Conservation (phyloP, 2,113 vertebrate species). For the Varanus komodoensis region DNA sequence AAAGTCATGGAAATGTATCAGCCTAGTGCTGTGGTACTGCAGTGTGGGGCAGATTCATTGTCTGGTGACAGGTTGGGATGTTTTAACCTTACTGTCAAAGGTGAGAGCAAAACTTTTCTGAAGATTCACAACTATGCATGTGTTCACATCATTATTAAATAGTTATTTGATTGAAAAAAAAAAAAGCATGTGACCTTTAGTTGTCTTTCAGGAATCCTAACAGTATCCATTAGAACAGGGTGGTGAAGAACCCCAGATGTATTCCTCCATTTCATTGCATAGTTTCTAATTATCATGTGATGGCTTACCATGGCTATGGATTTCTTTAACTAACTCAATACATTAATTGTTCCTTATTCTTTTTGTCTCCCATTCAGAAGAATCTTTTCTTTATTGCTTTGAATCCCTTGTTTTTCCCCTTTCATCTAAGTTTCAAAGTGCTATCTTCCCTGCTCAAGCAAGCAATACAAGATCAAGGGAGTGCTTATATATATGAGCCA, state of each 20-base stretch:
- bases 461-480: not conserved
- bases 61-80: slow-evolving; percentile 86
- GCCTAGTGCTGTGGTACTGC: slow-evolving; percentile 85
- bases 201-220: slow-evolving; percentile 7
- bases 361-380: slow-evolving; percentile 45
- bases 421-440: slow-evolving; percentile 16
- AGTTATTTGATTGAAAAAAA: not conserved
- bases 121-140: not conserved
- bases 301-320: slow-evolving; percentile 14
- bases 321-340: slow-evolving; percentile 30
- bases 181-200: not conserved
- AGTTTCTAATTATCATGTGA: slow-evolving; percentile 40
- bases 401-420: not conserved
- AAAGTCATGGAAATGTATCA: slow-evolving; percentile 91
- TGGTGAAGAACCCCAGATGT: not conserved
- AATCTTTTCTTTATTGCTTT: not conserved
- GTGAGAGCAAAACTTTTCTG: slow-evolving; percentile 58
- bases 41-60: slow-evolving; percentile 86
- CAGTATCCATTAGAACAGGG: not conserved
- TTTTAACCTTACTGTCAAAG: slow-evolving; percentile 87
- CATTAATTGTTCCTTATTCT: slow-evolving; percentile 37
- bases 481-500: not conserved
- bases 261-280: not conserved
- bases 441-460: not conserved
- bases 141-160: slow-evolving; percentile 33